A percentile compares a stretch with the other conserved stretches of the same genome.
These are phyloP conservation scores for Falcunculus frontatus DNA, from an alignment of 2,113 vertebrate species.

Conservation along the genomic window DNA sequence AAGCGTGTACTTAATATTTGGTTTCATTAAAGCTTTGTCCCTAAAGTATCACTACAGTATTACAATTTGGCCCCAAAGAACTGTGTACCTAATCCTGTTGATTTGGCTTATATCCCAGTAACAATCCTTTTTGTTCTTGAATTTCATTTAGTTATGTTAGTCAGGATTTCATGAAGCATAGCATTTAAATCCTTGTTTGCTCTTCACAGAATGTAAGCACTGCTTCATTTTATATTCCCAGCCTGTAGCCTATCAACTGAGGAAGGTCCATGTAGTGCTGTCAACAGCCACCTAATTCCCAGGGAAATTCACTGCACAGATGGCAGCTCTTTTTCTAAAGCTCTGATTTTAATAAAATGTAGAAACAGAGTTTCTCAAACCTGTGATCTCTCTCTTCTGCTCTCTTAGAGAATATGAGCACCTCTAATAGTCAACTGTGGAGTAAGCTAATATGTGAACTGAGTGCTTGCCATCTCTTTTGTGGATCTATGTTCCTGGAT, in stretches of 20 bases:
- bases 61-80: background rate
- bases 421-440: background rate
- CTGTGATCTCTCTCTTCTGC: background rate
- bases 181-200: background rate
- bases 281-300: background rate
- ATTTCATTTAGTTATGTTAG: background rate
- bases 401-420: background rate
- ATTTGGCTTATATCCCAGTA: background rate
- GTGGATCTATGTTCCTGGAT: background rate
- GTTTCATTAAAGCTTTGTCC: background rate
- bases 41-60: background rate
- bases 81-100: background rate
- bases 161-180: background rate
- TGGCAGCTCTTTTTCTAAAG: background rate
- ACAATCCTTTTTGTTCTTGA: background rate
- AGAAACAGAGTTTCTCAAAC: background rate
- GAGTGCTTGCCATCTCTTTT: background rate
- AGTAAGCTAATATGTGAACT: background rate
- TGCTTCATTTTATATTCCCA: background rate
- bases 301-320: background rate
- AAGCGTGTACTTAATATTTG: background rate
- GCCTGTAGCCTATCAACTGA: background rate
- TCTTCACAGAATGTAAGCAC: background rate
- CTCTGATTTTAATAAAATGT: background rate
- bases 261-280: background rate